Base-by-base conservation (phyloP, 2,888 invertebrate genomes). In the Ichneumoninae sp. region DNA sequence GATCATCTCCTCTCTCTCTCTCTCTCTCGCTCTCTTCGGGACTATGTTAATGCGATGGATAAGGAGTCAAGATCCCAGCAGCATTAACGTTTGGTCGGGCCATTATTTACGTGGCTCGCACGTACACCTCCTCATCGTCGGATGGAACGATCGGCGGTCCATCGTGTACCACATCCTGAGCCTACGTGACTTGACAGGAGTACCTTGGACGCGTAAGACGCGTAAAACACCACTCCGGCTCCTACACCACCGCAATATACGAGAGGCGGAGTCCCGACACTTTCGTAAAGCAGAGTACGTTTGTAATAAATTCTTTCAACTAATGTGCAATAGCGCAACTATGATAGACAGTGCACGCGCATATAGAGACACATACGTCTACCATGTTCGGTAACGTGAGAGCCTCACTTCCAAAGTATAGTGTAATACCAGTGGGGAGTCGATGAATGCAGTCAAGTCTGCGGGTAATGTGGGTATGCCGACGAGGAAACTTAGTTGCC, bases 41-140 rank as follows among this genome's bases (percentile, higher is more conserved):
- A 89, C 90, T 91, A 92, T 91, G 91, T 91, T 92, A 91, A 91
- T 92, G 91, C 88, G 88, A 88, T 87, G 89, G 89, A 88, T 88
- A 81, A 84, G 70, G 52, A 85, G 86, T 85, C 87, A 85, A 89
- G 90, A 91, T 91, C 90, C 78, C 89, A 82, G 82, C 86, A 86
- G 90, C 90, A 92, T 92, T 91, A 92, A 80, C 84, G 86, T 85
- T 89, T 86, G 75, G 44, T 70, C 75, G 57, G 54, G 68, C 75
- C 47, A 75, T 83, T 78, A 84, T 85, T 83, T 82, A 78, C 65
- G 68, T 54, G n/a, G 19, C 47, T 68, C 57, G 52, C 76, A 77
- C 83, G 82, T 77, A 75, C 66, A 74, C 30, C 72, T 65, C 44
- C 19, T 71, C 66, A 33, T 82, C 82, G 72, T 33, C 47, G 47